Conservation (phyloP, 2,797 vertebrate genomes). For the Amazona ochrocephala region DNA sequence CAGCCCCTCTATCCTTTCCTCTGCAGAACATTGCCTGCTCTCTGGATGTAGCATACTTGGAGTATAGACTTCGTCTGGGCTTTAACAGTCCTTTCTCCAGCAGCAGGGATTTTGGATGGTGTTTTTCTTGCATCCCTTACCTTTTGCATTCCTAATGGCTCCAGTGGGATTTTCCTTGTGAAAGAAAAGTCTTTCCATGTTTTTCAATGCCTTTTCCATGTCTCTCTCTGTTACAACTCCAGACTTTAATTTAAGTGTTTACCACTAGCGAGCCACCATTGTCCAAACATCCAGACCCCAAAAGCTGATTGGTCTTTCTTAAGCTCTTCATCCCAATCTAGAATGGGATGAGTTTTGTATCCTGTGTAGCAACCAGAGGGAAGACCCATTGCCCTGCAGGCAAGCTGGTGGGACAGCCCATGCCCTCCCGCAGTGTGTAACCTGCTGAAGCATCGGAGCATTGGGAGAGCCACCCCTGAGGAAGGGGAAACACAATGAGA, state of each 20-base stretch:
- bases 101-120: not conserved
- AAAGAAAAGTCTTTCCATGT: not conserved
- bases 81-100: not conserved
- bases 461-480: not conserved
- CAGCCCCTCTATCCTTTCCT: not conserved
- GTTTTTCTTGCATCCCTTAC: not conserved
- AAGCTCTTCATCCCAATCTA: not conserved
- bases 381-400: not conserved
- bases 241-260: slow-evolving; percentile 17
- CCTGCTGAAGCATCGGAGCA: not conserved
- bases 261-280: not conserved
- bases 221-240: not conserved
- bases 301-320: not conserved
- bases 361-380: not conserved
- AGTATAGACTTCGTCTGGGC: not conserved
- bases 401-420: not conserved
- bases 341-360: not conserved
- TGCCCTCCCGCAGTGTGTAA: not conserved
- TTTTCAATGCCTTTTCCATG: not conserved
- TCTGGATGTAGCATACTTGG: not conserved
- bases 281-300: not conserved
- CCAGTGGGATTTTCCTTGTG: not conserved
- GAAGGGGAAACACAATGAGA: not conserved
- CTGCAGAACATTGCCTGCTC: not conserved
- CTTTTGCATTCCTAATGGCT: not conserved